Evolutionary conservation across 2,113 vertebrate genomes (phyloP).

Genomic region (Paralichthys olivaceus): DNA sequence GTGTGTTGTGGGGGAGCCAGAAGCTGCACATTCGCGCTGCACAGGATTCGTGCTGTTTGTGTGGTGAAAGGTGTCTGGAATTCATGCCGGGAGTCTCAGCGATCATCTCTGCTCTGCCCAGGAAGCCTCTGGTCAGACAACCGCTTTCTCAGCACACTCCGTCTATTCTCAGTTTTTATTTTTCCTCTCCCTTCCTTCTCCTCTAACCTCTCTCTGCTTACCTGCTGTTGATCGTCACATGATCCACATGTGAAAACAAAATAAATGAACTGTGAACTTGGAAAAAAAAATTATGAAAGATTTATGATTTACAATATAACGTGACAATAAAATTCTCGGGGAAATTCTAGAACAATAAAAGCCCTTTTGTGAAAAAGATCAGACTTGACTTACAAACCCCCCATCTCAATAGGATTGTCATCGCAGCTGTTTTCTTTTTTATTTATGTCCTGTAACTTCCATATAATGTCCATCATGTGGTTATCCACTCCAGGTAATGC

Average conservation of each 20-base stretch:
- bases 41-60: constrained; percentile 55
- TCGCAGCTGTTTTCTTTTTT: constrained; percentile 4
- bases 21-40: constrained; percentile 11
- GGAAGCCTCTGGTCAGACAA: constrained; percentile 71
- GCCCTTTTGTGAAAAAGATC: background rate
- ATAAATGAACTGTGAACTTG: background rate
- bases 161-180: constrained; percentile 18
- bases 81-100: constrained; percentile 64
- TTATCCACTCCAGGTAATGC: constrained; percentile 34
- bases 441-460: constrained; percentile 26
- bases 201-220: background rate
- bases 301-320: background rate
- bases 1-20: background rate
- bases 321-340: background rate
- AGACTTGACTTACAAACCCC: background rate
- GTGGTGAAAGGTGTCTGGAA: constrained; percentile 57
- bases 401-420: background rate
- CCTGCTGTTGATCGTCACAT: constrained; percentile 1
- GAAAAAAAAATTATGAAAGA: background rate
- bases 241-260: background rate
- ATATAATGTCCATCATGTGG: constrained; percentile 25
- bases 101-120: constrained; percentile 71
- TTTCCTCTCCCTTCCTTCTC: constrained; percentile 18
- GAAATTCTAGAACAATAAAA: background rate
- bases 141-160: constrained; percentile 40